Percentiles rank a stretch among this genome's conserved stretches.
phyloP scores from a whole-genome alignment of 53 echinoderm and acorn worm species.

The Echinometra lucunter region DNA sequence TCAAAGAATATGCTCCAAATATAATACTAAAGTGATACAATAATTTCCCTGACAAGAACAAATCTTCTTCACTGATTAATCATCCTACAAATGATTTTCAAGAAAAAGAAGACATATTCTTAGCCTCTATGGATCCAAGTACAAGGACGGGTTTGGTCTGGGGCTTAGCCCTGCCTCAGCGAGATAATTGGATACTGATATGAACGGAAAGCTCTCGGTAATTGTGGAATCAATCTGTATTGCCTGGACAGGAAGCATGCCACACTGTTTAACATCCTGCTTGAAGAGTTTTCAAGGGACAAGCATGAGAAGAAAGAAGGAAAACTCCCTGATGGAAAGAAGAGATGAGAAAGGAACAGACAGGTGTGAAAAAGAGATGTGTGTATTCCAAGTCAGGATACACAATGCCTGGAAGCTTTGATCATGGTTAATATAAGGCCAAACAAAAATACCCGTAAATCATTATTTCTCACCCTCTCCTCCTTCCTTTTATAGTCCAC shows the following conservation, averaged over 20 bases:
- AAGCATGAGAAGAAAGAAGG: background rate
- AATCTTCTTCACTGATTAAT: background rate
- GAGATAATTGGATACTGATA: slow-evolving; percentile 7
- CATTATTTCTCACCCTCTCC: no score
- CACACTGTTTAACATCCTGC: slow-evolving; percentile 9
- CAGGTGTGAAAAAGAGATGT: no score
- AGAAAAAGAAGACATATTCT: background rate
- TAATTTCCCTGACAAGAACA: background rate
- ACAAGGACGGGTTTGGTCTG: background rate
- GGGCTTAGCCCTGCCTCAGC: slow-evolving; percentile 1
- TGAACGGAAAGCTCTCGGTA: slow-evolving; percentile 45
- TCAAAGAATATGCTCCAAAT: background rate
- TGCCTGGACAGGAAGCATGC: background rate
- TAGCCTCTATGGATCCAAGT: background rate
- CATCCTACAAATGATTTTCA: background rate
- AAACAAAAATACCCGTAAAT: no score
- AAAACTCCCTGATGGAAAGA: no score
- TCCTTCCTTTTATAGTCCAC: no score
- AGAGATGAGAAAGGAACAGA: no score
- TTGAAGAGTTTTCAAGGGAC: background rate
- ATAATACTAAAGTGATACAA: background rate
- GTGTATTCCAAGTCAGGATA: no score
- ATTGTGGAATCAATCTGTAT: slow-evolving; percentile 35
- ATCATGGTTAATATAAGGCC: no score
- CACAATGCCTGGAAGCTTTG: no score